phyloP scores from a whole-genome alignment of 2,797 vertebrate species.

The Chiroxiphia lanceolata region DNA sequence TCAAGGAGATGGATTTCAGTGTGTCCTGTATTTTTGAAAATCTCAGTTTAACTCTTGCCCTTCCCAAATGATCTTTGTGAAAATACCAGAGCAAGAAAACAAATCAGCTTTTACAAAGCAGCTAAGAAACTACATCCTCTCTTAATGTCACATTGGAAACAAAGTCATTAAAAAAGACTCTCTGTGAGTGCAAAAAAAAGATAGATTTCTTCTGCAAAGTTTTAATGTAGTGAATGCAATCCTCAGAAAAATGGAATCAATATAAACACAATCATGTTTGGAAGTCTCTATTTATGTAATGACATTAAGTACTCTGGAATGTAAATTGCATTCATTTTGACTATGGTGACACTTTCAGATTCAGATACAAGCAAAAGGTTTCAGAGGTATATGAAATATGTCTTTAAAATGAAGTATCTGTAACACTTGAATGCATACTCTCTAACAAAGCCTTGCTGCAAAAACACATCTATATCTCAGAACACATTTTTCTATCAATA shows the following conservation, averaged over 20 bases:
- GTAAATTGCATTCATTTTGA: slow-evolving; percentile 14
- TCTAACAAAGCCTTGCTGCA: neutral
- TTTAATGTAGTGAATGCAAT: slow-evolving; percentile 1
- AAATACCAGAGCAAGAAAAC: neutral
- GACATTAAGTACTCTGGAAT: slow-evolving; percentile 7
- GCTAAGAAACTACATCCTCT: neutral
- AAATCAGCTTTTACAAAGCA: neutral
- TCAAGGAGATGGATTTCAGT: neutral
- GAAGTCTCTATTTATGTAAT: slow-evolving; percentile 28
- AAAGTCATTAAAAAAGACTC: neutral
- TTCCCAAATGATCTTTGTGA: neutral
- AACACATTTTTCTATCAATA: neutral
- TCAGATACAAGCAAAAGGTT: neutral
- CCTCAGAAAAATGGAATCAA: neutral
- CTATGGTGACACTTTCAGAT: slow-evolving; percentile 30
- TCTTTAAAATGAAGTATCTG: slow-evolving; percentile 21
- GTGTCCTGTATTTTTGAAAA: neutral
- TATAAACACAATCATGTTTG: slow-evolving; percentile 9
- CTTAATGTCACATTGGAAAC: neutral
- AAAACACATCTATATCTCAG: neutral
- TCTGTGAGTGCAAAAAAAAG: neutral
- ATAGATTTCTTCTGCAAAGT: neutral
- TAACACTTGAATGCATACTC: neutral
- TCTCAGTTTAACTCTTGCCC: neutral
- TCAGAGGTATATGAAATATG: neutral